These are phyloP conservation scores for Argynnis bischoffii DNA, from an alignment of 2,888 invertebrate species.

Conservation along the genomic window DNA sequence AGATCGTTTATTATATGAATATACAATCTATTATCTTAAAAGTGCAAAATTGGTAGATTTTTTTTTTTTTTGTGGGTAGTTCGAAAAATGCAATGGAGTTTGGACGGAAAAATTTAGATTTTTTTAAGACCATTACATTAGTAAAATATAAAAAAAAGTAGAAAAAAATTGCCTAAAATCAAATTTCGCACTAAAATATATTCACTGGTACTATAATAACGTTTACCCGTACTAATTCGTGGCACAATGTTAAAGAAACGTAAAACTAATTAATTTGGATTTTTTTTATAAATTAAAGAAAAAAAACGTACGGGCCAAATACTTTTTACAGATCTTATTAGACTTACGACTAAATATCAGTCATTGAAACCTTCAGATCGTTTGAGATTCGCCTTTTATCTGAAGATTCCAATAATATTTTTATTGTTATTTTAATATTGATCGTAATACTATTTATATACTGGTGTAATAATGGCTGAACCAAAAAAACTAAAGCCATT, in stretches of 20 bases:
- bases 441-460: conserved; percentile 40
- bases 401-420: conserved; percentile 76
- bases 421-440: conserved; percentile 35
- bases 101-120: conserved; percentile 36
- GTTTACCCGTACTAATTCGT: conserved; percentile 74
- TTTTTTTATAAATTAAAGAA: conserved; percentile 41
- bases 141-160: conserved; percentile 1
- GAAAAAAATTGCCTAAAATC: neutral
- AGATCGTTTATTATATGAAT: conserved; percentile 56
- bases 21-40: conserved; percentile 40
- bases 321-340: conserved; percentile 62
- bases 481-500: neutral
- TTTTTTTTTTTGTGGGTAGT: conserved; percentile 16
- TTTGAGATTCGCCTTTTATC: conserved; percentile 75
- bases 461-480: neutral
- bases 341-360: conserved; percentile 55
- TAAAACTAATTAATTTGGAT: conserved; percentile 41
- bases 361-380: conserved; percentile 80
- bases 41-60: conserved; percentile 23
- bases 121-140: neutral
- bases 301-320: conserved; percentile 40
- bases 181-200: conserved; percentile 27
- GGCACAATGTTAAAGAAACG: conserved; percentile 64
- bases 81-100: conserved; percentile 30
- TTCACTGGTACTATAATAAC: conserved; percentile 41